Conservation (phyloP, 2,113 vertebrate species). For the Ophthalmolycus amberensis region DNA sequence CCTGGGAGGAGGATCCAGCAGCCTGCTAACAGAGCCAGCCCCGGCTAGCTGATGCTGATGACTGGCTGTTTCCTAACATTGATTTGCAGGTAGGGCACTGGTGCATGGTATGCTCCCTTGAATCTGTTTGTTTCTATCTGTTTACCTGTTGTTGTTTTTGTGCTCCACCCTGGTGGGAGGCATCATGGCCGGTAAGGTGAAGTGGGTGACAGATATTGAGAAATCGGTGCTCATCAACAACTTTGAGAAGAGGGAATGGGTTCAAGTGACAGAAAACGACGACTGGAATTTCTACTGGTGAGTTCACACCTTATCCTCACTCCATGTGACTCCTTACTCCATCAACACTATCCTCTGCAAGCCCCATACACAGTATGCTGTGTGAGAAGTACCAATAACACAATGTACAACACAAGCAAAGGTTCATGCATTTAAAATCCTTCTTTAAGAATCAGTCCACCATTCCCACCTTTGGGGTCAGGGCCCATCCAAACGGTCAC, state of each 20-base stretch:
- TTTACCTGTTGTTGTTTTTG: slow-evolving; percentile 34
- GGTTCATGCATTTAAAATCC: neutral
- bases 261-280: slow-evolving; percentile 91
- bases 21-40: slow-evolving; percentile 58
- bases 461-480: neutral
- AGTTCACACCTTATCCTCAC: slow-evolving; percentile 38
- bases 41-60: slow-evolving; percentile 70
- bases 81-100: slow-evolving; percentile 59
- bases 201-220: slow-evolving; percentile 99
- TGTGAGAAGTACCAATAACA: neutral
- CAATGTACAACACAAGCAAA: neutral
- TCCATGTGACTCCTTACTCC: neutral
- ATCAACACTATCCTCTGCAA: neutral
- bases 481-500: neutral
- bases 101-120: neutral
- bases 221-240: slow-evolving; percentile 99
- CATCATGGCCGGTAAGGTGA: slow-evolving; percentile 95
- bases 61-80: slow-evolving; percentile 69
- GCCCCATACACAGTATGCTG: neutral
- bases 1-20: slow-evolving; percentile 58
- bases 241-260: slow-evolving; percentile 98
- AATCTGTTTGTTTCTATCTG: neutral
- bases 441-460: neutral
- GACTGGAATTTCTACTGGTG: slow-evolving; percentile 99
- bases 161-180: slow-evolving; percentile 67